Conservation (phyloP, 2,888 invertebrate genomes). For the Girardia tigrina region DNA sequence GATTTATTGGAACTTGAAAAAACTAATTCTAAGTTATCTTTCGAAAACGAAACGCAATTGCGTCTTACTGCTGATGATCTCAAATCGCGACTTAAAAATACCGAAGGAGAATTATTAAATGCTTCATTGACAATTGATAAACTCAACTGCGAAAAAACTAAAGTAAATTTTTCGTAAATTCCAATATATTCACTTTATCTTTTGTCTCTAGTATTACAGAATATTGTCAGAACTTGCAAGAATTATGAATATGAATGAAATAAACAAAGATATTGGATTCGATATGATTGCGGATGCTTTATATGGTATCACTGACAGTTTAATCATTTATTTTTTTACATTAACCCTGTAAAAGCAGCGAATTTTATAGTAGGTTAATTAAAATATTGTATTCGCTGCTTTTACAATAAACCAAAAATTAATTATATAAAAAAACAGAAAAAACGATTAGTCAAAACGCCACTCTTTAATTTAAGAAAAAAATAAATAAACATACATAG, state of each 20-base stretch:
- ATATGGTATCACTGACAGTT: conserved; percentile 49
- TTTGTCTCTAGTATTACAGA: conserved; percentile 26
- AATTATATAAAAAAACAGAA: too few species aligned
- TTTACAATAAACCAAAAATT: too few species aligned
- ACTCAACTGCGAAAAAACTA: not conserved
- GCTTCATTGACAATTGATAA: not conserved
- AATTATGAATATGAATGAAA: conserved; percentile 69
- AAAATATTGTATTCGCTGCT: too few species aligned
- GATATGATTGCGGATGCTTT: conserved; percentile 71
- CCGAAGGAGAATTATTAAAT: not conserved
- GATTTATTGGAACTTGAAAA: not conserved
- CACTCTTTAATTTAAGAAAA: too few species aligned
- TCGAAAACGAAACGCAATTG: not conserved
- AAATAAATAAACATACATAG: too few species aligned
- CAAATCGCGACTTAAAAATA: not conserved
- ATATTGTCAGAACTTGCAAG: conserved; percentile 69
- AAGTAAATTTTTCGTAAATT: not conserved
- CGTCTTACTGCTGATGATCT: not conserved
- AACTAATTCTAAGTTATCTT: not conserved
- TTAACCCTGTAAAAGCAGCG: too few species aligned
- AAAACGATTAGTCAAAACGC: too few species aligned
- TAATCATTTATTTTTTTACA: not conserved
- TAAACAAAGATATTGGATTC: conserved; percentile 65
- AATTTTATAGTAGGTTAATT: too few species aligned
- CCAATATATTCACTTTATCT: not conserved